Conservation (phyloP, 2,797 vertebrate genomes). For the Buceros bicornis region DNA sequence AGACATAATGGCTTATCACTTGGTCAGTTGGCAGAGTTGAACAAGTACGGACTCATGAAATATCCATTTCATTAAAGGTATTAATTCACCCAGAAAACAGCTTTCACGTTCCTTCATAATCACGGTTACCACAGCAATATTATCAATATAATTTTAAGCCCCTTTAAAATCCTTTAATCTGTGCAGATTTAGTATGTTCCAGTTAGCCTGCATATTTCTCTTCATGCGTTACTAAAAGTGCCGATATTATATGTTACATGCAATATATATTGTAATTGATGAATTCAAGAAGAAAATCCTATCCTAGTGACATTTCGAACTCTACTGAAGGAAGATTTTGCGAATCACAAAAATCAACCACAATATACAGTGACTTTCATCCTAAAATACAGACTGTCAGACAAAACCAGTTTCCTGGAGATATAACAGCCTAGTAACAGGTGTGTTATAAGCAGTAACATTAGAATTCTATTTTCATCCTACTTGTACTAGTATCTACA, state of each 20-base stretch:
- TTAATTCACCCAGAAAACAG: not conserved
- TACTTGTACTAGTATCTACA: not conserved
- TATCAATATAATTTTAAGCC: not conserved
- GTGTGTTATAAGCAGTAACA: not conserved
- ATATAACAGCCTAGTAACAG: not conserved
- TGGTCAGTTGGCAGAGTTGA: not conserved
- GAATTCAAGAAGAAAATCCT: not conserved
- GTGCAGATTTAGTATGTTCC: not conserved
- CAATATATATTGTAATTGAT: not conserved
- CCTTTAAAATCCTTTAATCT: not conserved
- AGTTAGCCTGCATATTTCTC: not conserved
- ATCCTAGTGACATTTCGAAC: not conserved
- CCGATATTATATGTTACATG: not conserved
- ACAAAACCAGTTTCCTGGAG: not conserved
- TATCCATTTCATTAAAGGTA: not conserved
- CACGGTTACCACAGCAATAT: not conserved
- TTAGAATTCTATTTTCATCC: not conserved
- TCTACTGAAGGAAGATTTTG: not conserved
- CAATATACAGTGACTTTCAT: not conserved
- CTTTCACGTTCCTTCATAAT: not conserved
- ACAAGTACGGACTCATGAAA: not conserved
- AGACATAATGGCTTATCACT: not conserved
- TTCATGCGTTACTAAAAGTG: not conserved
- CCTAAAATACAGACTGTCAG: not conserved
- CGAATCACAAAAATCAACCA: not conserved